Base-by-base conservation (phyloP, 2,797 vertebrate species). In the Smutsia temminckii region DNA sequence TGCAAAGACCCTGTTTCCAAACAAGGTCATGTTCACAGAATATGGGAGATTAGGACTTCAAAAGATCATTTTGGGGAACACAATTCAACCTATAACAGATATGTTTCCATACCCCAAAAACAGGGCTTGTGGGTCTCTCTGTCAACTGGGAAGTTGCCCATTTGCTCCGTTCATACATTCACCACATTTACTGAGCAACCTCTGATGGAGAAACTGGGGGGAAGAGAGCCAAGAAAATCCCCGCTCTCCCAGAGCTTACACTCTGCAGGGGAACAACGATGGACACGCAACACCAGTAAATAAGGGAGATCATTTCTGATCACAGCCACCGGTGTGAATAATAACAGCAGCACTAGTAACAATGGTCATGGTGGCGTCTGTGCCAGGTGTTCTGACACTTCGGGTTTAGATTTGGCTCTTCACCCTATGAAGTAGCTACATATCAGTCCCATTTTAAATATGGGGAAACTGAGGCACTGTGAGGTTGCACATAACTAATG, bases 251-350 rank as follows among this genome's bases (percentile, higher is more conserved):
- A 1, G 37, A 91, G 25, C 37, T 23, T 34, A 14, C 37, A 2
- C 29, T 77, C 37, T 55, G 10, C 74, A 3, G 4, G 17, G 20
- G 16, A 37, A 8, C 51, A 20, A 12, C 3, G 20, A 53, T 3
- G 6, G 64, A 27, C 32, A 46, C 13, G 17, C 34, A 13, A 8
- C 1, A 57, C 18, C 68, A 55, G 16, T 16, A 21, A 20, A 17
- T 32, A 53, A 90, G 81, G 40, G 46, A 53, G 16, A n/a, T 5
- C 11, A 29, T 20, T 37, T 66, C 81, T 18, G 3, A 51, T 27
- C 34, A 42, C 0, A 23, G 59, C 66, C 25, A 68, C 42, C 0
- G 2, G 10, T 34, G 3, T 6, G 37, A 57, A 29, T 12, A 3
- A 10, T 8, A n/a, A 79, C 7, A 16, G 25, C 51, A 53, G 20